A percentile compares a stretch with the other conserved stretches of the same genome.
phyloP scores from a whole-genome alignment of 2,888 invertebrate genomes.

The Ichneumon xanthorius region DNA sequence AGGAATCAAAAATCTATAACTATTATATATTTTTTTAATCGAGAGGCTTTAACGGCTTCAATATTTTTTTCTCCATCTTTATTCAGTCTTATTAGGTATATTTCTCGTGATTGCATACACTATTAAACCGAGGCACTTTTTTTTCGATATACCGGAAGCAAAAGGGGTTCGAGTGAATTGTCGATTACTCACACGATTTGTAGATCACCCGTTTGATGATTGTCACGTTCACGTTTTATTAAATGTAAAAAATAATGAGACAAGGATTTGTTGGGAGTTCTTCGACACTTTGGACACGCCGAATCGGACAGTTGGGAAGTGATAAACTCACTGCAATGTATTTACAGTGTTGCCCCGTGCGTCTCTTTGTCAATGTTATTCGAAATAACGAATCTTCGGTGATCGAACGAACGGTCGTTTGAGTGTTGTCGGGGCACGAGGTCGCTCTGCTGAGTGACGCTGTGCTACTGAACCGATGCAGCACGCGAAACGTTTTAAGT shows the following conservation, averaged over 20 bases:
- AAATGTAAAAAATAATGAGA: not conserved
- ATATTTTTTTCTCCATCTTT: no score
- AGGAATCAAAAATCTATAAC: not conserved
- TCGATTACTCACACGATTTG: conserved; percentile 50
- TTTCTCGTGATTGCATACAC: no score
- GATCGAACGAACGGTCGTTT: conserved; percentile 8
- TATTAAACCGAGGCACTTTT: not conserved
- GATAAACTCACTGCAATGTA: not conserved
- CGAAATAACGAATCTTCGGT: not conserved
- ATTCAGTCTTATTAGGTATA: no score
- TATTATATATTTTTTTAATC: no score
- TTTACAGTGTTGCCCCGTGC: not conserved
- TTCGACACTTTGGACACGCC: not conserved
- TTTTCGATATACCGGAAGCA: not conserved
- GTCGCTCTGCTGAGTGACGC: conserved; percentile 81
- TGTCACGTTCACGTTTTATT: conserved; percentile 6
- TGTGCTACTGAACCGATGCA: conserved; percentile 80
- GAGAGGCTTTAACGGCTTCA: no score
- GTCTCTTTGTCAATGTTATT: not conserved
- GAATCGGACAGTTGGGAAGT: not conserved
- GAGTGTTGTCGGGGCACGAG: conserved; percentile 71
- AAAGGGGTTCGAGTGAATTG: not conserved
- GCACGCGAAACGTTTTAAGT: conserved; percentile 65
- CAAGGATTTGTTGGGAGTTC: not conserved
- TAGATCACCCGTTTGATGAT: conserved; percentile 24